These are phyloP conservation scores for Epinotia bilunana DNA, from an alignment of 2,888 invertebrate genomes.

Conservation along the genomic window DNA sequence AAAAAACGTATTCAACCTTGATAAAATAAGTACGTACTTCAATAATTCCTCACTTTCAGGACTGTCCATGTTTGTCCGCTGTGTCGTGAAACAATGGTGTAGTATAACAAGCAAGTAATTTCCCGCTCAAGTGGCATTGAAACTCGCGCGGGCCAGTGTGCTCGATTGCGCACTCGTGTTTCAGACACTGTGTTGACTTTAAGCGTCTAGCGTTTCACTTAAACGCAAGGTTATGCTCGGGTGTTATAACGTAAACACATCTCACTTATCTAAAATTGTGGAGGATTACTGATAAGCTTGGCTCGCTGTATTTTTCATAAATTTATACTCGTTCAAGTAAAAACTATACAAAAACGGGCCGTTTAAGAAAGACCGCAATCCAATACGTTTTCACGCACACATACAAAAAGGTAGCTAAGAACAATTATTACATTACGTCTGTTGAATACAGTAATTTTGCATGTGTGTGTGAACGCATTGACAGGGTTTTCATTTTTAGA, in stretches of 20 bases:
- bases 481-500: neutral
- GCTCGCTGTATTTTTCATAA: neutral
- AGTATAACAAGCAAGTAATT: constrained; percentile 18
- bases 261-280: constrained; percentile 1
- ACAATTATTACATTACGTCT: too few relatives aligned
- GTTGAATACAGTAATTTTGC: neutral
- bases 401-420: neutral
- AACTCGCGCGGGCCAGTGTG: constrained; percentile 18
- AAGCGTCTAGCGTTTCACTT: constrained; percentile 31
- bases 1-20: neutral
- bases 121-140: constrained; percentile 34
- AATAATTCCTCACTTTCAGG: constrained; percentile 21
- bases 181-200: constrained; percentile 28
- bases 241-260: neutral
- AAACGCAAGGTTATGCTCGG: constrained; percentile 14
- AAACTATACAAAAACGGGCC: neutral
- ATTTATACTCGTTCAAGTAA: neutral
- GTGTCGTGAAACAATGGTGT: constrained; percentile 26
- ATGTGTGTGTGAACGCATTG: neutral
- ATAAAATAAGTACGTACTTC: constrained; percentile 32
- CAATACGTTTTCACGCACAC: neutral
- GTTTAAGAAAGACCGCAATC: neutral
- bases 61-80: constrained; percentile 19
- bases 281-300: neutral
- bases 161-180: constrained; percentile 22